These are phyloP conservation scores for Spicauda simplicius DNA, from an alignment of 2,888 invertebrate species.

Conservation along the genomic window DNA sequence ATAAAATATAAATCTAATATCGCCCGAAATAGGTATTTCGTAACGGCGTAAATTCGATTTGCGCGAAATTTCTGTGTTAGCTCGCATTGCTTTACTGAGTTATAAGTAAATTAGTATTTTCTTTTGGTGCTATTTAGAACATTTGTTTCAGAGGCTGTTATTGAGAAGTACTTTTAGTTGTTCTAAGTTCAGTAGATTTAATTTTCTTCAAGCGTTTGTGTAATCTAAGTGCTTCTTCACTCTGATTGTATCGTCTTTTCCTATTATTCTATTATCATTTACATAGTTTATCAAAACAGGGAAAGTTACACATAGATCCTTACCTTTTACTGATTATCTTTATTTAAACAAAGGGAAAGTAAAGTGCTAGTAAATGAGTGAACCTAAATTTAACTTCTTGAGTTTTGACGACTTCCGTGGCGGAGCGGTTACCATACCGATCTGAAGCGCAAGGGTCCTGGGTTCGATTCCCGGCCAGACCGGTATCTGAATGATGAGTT, in stretches of 20 bases:
- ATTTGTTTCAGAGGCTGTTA: background rate
- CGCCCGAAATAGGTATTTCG: constrained; percentile 65
- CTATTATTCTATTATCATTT: background rate
- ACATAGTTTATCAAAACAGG: too few relatives aligned
- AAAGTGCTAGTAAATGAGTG: too few relatives aligned
- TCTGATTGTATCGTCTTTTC: background rate
- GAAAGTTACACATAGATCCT: too few relatives aligned
- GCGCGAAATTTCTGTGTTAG: constrained; percentile 61
- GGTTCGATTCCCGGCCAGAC: too few relatives aligned
- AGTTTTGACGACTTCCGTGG: too few relatives aligned
- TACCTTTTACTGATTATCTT: too few relatives aligned
- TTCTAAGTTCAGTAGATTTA: background rate
- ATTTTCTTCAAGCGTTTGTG: background rate
- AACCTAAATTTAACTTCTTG: too few relatives aligned
- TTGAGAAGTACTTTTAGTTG: background rate
- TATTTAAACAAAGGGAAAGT: too few relatives aligned
- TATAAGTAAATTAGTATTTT: constrained; percentile 4
- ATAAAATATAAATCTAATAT: constrained; percentile 71
- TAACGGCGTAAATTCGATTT: constrained; percentile 69
- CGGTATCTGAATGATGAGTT: too few relatives aligned
- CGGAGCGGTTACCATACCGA: too few relatives aligned
- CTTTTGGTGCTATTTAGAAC: background rate
- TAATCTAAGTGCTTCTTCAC: background rate
- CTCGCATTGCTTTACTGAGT: constrained; percentile 38
- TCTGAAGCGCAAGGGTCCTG: too few relatives aligned